These are phyloP conservation scores for Mallotus villosus DNA, from an alignment of 2,797 vertebrate genomes.

Conservation along the genomic window DNA sequence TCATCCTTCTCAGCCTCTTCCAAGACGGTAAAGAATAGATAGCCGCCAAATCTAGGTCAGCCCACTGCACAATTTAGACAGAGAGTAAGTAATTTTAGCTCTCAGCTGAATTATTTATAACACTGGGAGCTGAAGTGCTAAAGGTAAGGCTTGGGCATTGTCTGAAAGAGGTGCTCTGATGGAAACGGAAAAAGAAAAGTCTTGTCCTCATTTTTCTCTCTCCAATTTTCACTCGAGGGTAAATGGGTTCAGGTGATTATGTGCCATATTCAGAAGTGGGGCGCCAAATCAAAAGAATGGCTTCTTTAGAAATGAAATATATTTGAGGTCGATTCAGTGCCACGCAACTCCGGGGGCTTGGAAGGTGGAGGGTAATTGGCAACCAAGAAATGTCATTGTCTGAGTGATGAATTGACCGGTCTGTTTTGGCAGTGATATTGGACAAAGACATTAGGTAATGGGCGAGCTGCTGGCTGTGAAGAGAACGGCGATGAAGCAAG, in stretches of 20 bases:
- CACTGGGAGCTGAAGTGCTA: slow-evolving; percentile 37
- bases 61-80: slow-evolving; percentile 45
- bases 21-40: slow-evolving; percentile 5
- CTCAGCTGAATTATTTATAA: slow-evolving; percentile 61
- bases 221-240: slow-evolving; percentile 20
- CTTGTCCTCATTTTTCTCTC: not conserved
- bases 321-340: slow-evolving; percentile 3
- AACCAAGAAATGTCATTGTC: slow-evolving; percentile 2
- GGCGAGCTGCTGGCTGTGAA: slow-evolving; percentile 26
- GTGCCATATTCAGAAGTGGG: slow-evolving; percentile 12
- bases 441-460: slow-evolving; percentile 26
- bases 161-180: slow-evolving; percentile 31
- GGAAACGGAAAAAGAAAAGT: slow-evolving; percentile 25
- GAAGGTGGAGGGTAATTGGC: not conserved
- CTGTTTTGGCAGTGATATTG: slow-evolving; percentile 14
- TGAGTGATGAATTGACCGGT: slow-evolving; percentile 21
- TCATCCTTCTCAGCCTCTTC: slow-evolving; percentile 21
- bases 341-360: not conserved
- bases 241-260: slow-evolving; percentile 23
- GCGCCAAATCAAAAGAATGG: slow-evolving; percentile 7
- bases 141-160: slow-evolving; percentile 35
- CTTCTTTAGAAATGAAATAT: slow-evolving; percentile 5
- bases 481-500: not conserved
- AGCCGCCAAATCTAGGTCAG: slow-evolving; percentile 53
- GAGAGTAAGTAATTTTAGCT: slow-evolving; percentile 55